These are phyloP conservation scores for Strix uralensis DNA, from an alignment of 2,113 vertebrate species.

Conservation along the genomic window DNA sequence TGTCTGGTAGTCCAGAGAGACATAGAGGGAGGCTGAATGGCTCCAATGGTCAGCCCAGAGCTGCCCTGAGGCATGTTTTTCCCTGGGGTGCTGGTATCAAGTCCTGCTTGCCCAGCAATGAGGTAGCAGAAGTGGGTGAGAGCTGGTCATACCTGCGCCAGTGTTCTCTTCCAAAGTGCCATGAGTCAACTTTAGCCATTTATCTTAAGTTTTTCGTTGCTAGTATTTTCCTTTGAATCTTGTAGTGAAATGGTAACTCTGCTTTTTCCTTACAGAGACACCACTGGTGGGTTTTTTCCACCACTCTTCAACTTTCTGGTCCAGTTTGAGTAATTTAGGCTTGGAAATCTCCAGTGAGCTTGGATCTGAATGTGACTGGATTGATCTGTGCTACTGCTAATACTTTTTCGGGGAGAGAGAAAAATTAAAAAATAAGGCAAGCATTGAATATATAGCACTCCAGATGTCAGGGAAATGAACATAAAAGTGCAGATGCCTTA, in stretches of 20 bases:
- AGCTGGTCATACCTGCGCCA: not conserved
- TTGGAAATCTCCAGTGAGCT: not conserved
- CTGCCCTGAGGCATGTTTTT: not conserved
- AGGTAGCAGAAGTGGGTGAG: not conserved
- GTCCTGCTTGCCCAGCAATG: not conserved
- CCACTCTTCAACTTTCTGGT: not conserved
- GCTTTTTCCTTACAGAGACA: not conserved
- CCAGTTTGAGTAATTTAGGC: not conserved
- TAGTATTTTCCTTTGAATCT: not conserved
- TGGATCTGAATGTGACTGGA: not conserved
- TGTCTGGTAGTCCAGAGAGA: not conserved
- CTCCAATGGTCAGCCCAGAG: not conserved
- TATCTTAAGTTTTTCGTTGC: not conserved
- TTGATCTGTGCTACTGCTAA: not conserved
- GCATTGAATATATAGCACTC: constrained; percentile 60
- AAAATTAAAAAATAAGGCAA: constrained; percentile 20
- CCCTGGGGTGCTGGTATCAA: not conserved
- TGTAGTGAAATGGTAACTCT: not conserved
- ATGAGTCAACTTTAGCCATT: not conserved
- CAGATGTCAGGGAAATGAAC: constrained; percentile 67
- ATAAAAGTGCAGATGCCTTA: constrained; percentile 66
- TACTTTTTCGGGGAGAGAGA: not conserved
- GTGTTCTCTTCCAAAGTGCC: not conserved
- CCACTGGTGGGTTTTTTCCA: not conserved
- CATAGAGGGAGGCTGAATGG: not conserved